A percentile compares a stretch with the other conserved stretches of the same genome.
phyloP scores from a whole-genome alignment of 2,797 vertebrate species.

The Remorina albescens region DNA sequence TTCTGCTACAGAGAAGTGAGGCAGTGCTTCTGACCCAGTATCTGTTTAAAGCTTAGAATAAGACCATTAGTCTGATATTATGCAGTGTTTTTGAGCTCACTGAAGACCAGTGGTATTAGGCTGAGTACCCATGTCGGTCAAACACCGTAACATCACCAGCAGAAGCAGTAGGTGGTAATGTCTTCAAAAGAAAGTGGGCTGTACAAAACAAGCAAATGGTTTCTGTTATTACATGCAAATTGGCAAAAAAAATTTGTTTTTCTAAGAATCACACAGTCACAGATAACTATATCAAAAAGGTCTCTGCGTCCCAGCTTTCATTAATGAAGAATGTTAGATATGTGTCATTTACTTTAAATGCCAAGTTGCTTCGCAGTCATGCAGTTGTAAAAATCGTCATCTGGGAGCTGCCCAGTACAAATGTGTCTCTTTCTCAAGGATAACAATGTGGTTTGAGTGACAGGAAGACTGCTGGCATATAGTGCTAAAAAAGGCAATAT shows the following conservation, averaged over 20 bases:
- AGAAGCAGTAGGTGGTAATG: slow-evolving; percentile 8
- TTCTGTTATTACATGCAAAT: slow-evolving; percentile 29
- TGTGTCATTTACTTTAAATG: slow-evolving; percentile 21
- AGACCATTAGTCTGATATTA: slow-evolving; percentile 27
- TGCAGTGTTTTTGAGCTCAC: slow-evolving; percentile 11
- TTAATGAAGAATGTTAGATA: slow-evolving; percentile 4
- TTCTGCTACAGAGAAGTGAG: no score
- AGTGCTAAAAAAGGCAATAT: slow-evolving; percentile 29
- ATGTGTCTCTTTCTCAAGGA: slow-evolving; percentile 5
- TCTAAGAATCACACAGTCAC: neutral
- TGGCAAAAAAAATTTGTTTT: neutral
- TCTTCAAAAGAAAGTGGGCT: slow-evolving; percentile 5
- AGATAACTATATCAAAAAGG: neutral
- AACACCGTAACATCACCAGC: neutral
- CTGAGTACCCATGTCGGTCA: neutral
- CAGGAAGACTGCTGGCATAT: slow-evolving; percentile 39
- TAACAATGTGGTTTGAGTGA: slow-evolving; percentile 41
- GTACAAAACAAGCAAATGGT: slow-evolving; percentile 8
- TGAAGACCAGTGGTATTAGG: slow-evolving; percentile 15
- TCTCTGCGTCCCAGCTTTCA: slow-evolving; percentile 22
- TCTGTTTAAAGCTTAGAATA: slow-evolving; percentile 5
- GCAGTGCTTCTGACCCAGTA: slow-evolving; percentile 6
- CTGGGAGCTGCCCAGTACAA: slow-evolving; percentile 24
- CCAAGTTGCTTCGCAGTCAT: slow-evolving; percentile 10
- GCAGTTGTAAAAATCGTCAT: slow-evolving; percentile 18